Base-by-base conservation (phyloP, 2,888 invertebrate species). In the Deilephila elpenor region DNA sequence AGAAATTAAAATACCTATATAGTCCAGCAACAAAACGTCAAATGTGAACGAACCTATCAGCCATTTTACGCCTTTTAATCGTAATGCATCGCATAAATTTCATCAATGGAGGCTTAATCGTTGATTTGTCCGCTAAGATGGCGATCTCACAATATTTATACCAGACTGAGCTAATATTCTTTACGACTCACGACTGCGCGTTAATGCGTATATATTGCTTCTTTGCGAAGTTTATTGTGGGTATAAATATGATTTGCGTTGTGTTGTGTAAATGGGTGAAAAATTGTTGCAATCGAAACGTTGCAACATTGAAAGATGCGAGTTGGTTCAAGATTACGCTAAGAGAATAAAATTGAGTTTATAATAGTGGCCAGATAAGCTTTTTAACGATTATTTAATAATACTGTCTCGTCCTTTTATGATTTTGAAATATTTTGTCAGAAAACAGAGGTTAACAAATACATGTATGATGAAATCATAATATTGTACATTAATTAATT, bases 31-130 rank as follows among this genome's bases (percentile, higher is more conserved):
- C 7, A 56, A 56, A 56, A 56, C 37, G 3, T 37, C 7, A 17
- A 5, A 25, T 67, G 37, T 59, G 59, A 73, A 67, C 72, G 72
- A 67, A 67, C 64, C 64, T 56, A 53, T 53, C 32, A 56, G 20
- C 80, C 75, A 83, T 82, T 81, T 77, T 77, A 79, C 75, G 77
- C 74, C 74, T 74, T 77, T 82, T 79, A 76, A 85, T 87, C 86
- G 83, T 88, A 85, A 89, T 88, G 85, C 84, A 78, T 77, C 81
- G 80, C 83, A 82, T 87, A 78, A 87, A 84, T 86, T 86, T 88
- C 86, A 84, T 84, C 85, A 87, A 88, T 85, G 86, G 87, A 87
- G 83, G 37, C 79, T 88, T 90, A 89, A 91, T 89, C 86, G 89
- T 79, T 84, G 84, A 85, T 85, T 85, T 91, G 87, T 87, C 81